These are phyloP conservation scores for Morinoia aosen DNA, from an alignment of 2,888 invertebrate genomes.

Conservation along the genomic window DNA sequence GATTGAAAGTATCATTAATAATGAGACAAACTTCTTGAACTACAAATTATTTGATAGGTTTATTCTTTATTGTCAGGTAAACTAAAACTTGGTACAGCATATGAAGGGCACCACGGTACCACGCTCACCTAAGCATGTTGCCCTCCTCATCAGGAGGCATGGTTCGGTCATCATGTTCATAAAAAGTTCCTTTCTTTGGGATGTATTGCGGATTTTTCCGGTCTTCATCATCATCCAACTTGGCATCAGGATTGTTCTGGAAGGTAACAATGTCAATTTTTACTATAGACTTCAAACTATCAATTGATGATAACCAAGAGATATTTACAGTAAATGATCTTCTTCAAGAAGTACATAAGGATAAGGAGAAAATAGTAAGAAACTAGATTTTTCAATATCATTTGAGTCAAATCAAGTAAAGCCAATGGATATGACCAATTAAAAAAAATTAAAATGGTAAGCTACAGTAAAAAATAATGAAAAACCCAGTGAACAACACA, in stretches of 20 bases:
- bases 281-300: neutral
- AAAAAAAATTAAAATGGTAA: too few relatives aligned
- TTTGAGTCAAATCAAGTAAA: too few relatives aligned
- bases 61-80: too few relatives aligned
- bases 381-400: too few relatives aligned
- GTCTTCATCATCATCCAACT: slow-evolving; percentile 91
- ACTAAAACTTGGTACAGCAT: neutral
- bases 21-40: too few relatives aligned
- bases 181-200: slow-evolving; percentile 94
- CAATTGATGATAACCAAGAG: neutral
- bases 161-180: slow-evolving; percentile 94
- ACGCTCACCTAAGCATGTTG: slow-evolving; percentile 14
- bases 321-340: neutral
- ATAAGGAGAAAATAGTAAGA: too few relatives aligned
- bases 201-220: slow-evolving; percentile 97
- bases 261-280: neutral
- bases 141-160: slow-evolving; percentile 77
- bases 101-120: neutral
- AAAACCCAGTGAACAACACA: too few relatives aligned
- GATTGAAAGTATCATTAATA: too few relatives aligned
- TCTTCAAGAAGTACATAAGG: too few relatives aligned
- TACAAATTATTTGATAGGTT: too few relatives aligned
- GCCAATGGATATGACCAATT: too few relatives aligned
- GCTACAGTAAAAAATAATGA: too few relatives aligned
- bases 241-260: slow-evolving; percentile 66